Evolutionary conservation across 2,113 vertebrate genomes (phyloP), one percentile per base, ranked within the genome.

Genomic region (Cynopterus brachyotis): DNA sequence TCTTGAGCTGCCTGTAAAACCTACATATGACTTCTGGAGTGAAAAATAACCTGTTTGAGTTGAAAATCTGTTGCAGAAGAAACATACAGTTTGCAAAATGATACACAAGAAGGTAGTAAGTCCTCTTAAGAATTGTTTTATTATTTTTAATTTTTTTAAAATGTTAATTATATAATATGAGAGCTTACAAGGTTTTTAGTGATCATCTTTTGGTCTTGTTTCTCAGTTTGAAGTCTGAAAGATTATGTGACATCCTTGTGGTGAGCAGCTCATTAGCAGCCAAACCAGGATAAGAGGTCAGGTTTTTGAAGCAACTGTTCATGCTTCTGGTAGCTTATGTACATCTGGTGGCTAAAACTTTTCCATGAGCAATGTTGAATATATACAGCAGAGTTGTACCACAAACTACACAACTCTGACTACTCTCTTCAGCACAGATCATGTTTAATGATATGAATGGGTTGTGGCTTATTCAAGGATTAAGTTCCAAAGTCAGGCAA

Each of bases 61-160:
- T 89, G 16, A 97, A 66, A 90, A 72, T 88, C 80, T 67, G 15
- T 60, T 94, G 89, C 17, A 55, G 87, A 95, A 96, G 82, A 37
- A 96, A 42, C 57, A 64, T 50, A 20, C 3, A 47, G n/a, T 94
- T 80, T 87, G 53, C 37, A 40, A 55, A 95, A 89, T 53, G 50
- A 80, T 9, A 76, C 20, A 4, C 10, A 73, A 94, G 30, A 37
- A 50, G 53, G 45, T 42, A 62, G 69, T 22, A 35, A 85, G 70
- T 2, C 12, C 26, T 30, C 24, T 37, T 37, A 28, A 78, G 35
- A 93, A 30, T 66, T 80, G n/a, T 79, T 83, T 86, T 28, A 53
- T 96, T 69, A 42, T 75, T 20, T 3, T 93, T 80, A 83, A 83
- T 42, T 28, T 76, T 76, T 85, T 47, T 0, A 2, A 15, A 66